Evolutionary conservation across 2,888 invertebrate genomes (phyloP).

Genomic region (Mesorhabditis belari): DNA sequence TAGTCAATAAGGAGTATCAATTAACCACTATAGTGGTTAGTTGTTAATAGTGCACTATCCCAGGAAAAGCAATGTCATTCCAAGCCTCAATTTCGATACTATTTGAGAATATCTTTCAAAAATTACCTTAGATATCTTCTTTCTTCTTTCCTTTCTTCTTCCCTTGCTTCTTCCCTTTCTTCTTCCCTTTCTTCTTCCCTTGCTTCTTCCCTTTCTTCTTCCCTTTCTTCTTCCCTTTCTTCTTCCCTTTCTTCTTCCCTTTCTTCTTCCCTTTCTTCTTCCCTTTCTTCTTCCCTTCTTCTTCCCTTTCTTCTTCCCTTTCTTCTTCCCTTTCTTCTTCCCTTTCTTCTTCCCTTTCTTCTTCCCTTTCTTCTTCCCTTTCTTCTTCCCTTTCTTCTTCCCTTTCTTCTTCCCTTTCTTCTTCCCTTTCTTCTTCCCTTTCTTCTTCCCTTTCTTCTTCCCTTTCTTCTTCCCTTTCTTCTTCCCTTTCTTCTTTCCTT

Average conservation of each 20-base stretch:
- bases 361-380: background rate
- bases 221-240: background rate
- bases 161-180: background rate
- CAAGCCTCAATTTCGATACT: too few relatives aligned
- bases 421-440: background rate
- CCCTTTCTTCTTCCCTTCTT: background rate
- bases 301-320: background rate
- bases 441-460: background rate
- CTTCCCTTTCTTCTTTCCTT: background rate
- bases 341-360: background rate
- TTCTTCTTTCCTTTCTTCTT: background rate
- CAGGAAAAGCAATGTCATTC: too few relatives aligned
- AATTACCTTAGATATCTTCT: background rate
- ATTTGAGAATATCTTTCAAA: too few relatives aligned
- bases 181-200: background rate
- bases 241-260: background rate
- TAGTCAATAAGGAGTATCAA: too few relatives aligned
- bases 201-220: background rate
- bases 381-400: background rate
- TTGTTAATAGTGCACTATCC: too few relatives aligned
- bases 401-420: background rate
- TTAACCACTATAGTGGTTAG: too few relatives aligned
- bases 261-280: background rate
- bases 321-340: background rate
- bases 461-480: background rate